Evolutionary conservation across 2,797 vertebrate species (phyloP).

Genomic region (Numenius phaeopus): DNA sequence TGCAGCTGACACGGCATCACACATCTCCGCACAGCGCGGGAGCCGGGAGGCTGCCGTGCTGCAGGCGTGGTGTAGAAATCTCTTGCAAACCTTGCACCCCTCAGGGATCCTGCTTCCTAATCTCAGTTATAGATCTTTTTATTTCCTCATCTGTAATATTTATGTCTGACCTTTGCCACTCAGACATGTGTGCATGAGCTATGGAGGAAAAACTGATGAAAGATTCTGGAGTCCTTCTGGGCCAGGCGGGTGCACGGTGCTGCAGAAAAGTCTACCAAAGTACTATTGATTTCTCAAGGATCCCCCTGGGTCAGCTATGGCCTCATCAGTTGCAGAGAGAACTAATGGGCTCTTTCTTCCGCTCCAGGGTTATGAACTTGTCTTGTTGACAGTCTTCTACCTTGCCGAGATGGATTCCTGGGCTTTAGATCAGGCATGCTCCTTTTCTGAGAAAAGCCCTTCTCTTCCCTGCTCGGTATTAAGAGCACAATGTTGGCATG

Average conservation of each 20-base stretch:
- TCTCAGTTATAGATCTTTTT: neutral
- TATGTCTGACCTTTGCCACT: conserved; percentile 26
- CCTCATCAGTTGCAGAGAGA: conserved; percentile 13
- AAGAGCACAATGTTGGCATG: neutral
- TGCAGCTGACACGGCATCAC: accelerated
- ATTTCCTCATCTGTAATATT: conserved; percentile 27
- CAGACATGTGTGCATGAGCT: neutral
- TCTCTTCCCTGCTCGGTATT: neutral
- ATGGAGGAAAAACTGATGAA: neutral
- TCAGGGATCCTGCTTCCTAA: neutral
- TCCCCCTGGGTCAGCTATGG: neutral
- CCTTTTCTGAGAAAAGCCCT: neutral
- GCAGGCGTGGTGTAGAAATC: neutral
- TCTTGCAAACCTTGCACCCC: neutral
- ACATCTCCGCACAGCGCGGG: accelerated
- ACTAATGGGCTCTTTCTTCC: neutral
- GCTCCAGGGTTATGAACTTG: neutral
- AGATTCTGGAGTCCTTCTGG: neutral
- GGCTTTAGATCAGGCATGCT: neutral
- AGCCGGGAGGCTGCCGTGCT: neutral
- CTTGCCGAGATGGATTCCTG: neutral
- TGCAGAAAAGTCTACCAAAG: neutral
- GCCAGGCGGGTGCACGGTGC: accelerated
- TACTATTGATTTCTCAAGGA: conserved; percentile 11
- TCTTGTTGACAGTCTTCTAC: neutral